Evolutionary conservation across 2,797 vertebrate genomes (phyloP).

Genomic region (Lateolabrax maculatus): DNA sequence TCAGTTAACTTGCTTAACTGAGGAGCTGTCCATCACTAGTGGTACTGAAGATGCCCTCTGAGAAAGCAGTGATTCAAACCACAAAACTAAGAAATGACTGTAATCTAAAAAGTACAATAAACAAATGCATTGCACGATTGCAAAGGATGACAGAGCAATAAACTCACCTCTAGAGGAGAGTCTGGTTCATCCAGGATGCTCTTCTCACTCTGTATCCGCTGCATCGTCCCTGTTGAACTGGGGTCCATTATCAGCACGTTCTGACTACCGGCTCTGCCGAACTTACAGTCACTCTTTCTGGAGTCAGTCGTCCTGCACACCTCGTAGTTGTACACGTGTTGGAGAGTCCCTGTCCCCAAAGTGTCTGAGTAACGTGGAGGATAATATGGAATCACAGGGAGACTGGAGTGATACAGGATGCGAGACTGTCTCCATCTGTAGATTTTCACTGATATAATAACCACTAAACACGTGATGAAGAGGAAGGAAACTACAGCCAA

Average conservation of each 20-base stretch:
- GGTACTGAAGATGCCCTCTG: background rate
- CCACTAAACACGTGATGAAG: slow-evolving; percentile 57
- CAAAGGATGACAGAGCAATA: background rate
- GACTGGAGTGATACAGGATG: slow-evolving; percentile 43
- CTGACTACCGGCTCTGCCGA: slow-evolving; percentile 32
- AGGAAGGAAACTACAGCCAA: slow-evolving; percentile 64
- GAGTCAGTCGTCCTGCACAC: slow-evolving; percentile 43
- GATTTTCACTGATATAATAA: slow-evolving; percentile 60
- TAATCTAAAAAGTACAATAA: background rate
- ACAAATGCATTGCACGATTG: background rate
- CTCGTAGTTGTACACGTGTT: slow-evolving; percentile 50
- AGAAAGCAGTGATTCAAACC: background rate
- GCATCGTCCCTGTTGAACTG: slow-evolving; percentile 45
- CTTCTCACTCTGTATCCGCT: slow-evolving; percentile 46
- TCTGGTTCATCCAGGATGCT: slow-evolving; percentile 49
- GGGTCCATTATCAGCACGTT: slow-evolving; percentile 50
- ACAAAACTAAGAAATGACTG: accelerated
- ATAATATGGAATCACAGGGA: slow-evolving; percentile 71
- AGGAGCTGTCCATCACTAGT: slow-evolving; percentile 1
- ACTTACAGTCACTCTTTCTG: slow-evolving; percentile 50
- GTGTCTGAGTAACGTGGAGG: slow-evolving; percentile 56
- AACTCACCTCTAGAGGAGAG: slow-evolving; percentile 17
- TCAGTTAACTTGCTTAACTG: background rate
- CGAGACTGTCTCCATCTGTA: slow-evolving; percentile 64
- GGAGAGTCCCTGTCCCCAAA: slow-evolving; percentile 44